Conservation (phyloP, 2,797 vertebrate genomes). For the Sebastes cheni region DNA sequence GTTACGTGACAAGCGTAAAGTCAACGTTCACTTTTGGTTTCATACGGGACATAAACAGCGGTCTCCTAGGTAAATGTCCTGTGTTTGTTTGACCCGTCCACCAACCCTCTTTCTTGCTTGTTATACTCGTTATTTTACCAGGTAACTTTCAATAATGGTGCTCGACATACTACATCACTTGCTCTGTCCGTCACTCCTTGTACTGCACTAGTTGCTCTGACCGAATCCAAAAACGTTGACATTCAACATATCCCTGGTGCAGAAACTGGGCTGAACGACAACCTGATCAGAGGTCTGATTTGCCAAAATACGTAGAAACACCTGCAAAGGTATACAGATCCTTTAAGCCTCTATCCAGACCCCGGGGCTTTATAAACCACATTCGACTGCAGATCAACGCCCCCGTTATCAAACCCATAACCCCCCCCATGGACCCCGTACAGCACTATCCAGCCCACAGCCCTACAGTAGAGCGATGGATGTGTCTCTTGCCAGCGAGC, state of each 20-base stretch:
- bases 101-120: neutral
- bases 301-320: neutral
- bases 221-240: neutral
- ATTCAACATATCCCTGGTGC: neutral
- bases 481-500: slow-evolving; percentile 9
- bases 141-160: neutral
- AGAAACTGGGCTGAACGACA: neutral
- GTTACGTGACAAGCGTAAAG: neutral
- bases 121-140: neutral
- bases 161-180: neutral
- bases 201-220: neutral
- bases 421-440: neutral
- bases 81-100: neutral
- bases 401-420: neutral
- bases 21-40: no score
- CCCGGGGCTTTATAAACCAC: neutral
- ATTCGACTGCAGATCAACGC: neutral
- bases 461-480: neutral
- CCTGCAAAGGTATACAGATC: neutral
- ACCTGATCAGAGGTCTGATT: neutral
- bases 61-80: no score
- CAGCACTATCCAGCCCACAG: neutral
- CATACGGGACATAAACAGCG: no score
- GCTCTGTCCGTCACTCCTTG: neutral
- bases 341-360: neutral